These are phyloP conservation scores for Torymus tubicola DNA, from an alignment of 2,888 invertebrate genomes.

Conservation along the genomic window DNA sequence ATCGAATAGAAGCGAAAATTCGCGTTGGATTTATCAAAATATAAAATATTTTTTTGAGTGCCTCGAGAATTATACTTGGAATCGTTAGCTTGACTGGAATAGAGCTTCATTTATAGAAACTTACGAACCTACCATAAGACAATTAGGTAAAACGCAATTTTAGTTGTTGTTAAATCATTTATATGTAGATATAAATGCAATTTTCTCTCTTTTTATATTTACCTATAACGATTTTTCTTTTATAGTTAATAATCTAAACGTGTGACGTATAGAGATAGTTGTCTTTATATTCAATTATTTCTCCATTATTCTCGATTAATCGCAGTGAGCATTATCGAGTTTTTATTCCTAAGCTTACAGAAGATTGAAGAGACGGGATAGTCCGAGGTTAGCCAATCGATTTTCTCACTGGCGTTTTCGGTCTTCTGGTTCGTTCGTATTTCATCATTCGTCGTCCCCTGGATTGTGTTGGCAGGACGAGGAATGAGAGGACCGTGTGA, in stretches of 20 bases:
- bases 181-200: constrained; percentile 31
- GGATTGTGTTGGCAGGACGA: constrained; percentile 6
- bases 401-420: not conserved
- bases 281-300: constrained; percentile 4
- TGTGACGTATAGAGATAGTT: constrained; percentile 29
- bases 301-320: not conserved
- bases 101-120: constrained; percentile 34
- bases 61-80: constrained; percentile 3
- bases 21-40: constrained; percentile 34
- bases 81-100: constrained; percentile 6
- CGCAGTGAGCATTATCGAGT: no score
- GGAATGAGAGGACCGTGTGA: not conserved
- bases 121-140: constrained; percentile 42
- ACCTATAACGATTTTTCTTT: not conserved
- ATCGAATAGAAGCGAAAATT: constrained; percentile 25
- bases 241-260: constrained; percentile 36
- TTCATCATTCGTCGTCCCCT: constrained; percentile 5
- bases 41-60: constrained; percentile 44
- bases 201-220: constrained; percentile 4
- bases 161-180: constrained; percentile 29
- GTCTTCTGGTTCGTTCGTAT: not conserved
- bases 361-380: constrained; percentile 7
- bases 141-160: constrained; percentile 41
- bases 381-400: not conserved
- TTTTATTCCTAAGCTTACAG: not conserved